Percentiles rank a stretch among this genome's conserved stretches.
Conservation (phyloP, 92 coral and sea anemone species). For the Bergia sp. region DNA sequence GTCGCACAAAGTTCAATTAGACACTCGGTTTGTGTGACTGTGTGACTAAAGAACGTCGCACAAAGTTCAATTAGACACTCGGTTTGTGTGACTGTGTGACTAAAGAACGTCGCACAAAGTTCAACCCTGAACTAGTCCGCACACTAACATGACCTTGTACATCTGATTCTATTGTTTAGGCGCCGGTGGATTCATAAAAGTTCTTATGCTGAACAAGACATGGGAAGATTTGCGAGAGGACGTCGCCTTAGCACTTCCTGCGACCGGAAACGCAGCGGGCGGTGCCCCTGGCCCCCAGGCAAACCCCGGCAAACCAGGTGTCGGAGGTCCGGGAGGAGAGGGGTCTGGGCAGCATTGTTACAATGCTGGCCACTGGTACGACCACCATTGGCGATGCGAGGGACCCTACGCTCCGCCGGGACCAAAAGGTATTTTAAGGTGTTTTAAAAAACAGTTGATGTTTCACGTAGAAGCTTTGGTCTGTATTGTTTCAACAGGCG, state of each 20-base stretch:
- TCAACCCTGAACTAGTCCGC: too few relatives aligned
- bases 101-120: too few relatives aligned
- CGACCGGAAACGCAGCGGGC: constrained; percentile 20
- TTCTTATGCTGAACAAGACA: constrained; percentile 31
- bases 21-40: too few relatives aligned
- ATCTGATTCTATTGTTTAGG: not conserved
- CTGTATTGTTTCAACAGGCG: not conserved
- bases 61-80: too few relatives aligned
- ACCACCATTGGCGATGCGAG: constrained; percentile 36
- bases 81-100: too few relatives aligned
- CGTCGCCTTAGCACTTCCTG: constrained; percentile 8
- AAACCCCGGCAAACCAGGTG: constrained; percentile 13
- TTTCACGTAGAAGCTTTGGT: not conserved
- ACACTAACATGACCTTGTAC: not conserved
- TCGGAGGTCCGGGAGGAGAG: constrained; percentile 39
- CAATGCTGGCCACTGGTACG: constrained; percentile 44
- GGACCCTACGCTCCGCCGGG: constrained; percentile 35
- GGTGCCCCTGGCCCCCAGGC: constrained; percentile 37
- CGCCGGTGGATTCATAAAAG: constrained; percentile 16
- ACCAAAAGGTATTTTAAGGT: constrained; percentile 30
- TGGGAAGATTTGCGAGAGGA: constrained; percentile 28
- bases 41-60: too few relatives aligned
- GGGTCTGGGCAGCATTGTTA: constrained; percentile 36
- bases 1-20: too few relatives aligned
- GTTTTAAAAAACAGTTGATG: not conserved